Base-by-base conservation (phyloP, 64 coral and sea anemone genomes). In the Actinia equina region DNA sequence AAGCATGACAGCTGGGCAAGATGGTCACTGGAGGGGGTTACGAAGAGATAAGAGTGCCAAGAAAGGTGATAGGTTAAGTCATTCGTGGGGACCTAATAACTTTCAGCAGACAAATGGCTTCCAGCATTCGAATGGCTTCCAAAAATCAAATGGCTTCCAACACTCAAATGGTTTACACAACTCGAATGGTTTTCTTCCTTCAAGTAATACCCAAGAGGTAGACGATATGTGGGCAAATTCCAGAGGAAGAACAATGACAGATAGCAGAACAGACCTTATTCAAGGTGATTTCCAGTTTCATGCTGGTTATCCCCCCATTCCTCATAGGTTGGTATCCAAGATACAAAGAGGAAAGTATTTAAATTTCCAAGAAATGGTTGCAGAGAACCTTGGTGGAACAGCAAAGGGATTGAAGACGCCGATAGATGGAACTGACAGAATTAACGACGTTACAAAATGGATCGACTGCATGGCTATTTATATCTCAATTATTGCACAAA, bases 391-490 rank as follows among this genome's bases (percentile, higher is more conserved):
- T 15, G 81, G 82, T 42, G 76, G 87, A 56, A 83, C 88, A 89
- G 84, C 55, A 77, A 85, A 20, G 37, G 89, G 88, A 42, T 86
- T 86, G 57, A 93, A 96, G 82, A 88, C 5, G 17, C 78, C 87
- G 6, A 86, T 87, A 59, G 91, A 96, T 88, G 91, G 90, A 71
- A 96, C 85, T 67, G 91, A 93, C 49, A 96, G 86, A 88, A 84
- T 96, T 43, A 87, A 93, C 55, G 96, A 99, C 30, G 88, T 99
- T 23, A 90, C 96, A 11, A 94, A 99, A 93, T 99, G 96, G 96
- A 77, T 92, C 53, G 93, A 99, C n/a, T 99, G 96, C 86, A 93
- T 99, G 90, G 93, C 90, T 59, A 37, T 87, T n/a, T 99, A 95
- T 71, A 88, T 93, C 88, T 85, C 93, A 65, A 82, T 99, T 44